Conservation (phyloP, 2,797 vertebrate genomes). For the Neosalanx taihuensis region DNA sequence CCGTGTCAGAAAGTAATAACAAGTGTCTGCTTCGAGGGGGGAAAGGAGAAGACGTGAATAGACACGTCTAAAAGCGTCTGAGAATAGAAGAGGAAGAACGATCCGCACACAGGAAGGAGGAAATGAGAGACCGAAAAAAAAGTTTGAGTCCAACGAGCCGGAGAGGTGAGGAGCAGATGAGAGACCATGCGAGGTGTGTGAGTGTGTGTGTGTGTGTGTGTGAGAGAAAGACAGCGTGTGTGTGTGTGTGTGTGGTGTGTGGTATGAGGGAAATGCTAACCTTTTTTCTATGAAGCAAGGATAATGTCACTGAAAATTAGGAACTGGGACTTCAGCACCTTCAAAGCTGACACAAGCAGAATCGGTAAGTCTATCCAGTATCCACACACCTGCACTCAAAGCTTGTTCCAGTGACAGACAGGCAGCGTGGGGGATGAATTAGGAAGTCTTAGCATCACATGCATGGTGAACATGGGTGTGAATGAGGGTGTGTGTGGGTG, state of each 20-base stretch:
- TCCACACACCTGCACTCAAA: slow-evolving; percentile 6
- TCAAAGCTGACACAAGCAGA: slow-evolving; percentile 80
- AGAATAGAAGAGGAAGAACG: slow-evolving; percentile 52
- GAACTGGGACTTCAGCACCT: slow-evolving; percentile 92
- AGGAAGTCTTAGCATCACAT: background rate
- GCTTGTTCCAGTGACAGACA: background rate
- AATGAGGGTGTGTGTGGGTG: background rate
- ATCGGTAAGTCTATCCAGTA: slow-evolving; percentile 79
- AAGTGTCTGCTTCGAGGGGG: slow-evolving; percentile 50
- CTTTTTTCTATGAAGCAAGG: slow-evolving; percentile 45
- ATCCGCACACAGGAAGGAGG: slow-evolving; percentile 72
- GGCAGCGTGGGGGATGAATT: no score
- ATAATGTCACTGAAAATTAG: slow-evolving; percentile 93
- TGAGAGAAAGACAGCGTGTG: slow-evolving; percentile 14
- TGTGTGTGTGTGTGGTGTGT: slow-evolving; percentile 20
- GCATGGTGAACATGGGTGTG: background rate
- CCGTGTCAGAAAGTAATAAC: slow-evolving; percentile 14
- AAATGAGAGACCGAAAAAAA: slow-evolving; percentile 59
- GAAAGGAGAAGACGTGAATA: slow-evolving; percentile 51
- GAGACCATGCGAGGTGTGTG: slow-evolving; percentile 12
- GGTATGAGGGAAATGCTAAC: slow-evolving; percentile 48
- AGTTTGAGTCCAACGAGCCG: slow-evolving; percentile 17
- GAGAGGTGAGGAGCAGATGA: slow-evolving; percentile 36
- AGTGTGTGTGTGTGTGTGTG: slow-evolving; percentile 21
- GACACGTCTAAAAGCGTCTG: slow-evolving; percentile 45